phyloP scores from a whole-genome alignment of 2,888 invertebrate species.

The Tachystola acroxantha region DNA sequence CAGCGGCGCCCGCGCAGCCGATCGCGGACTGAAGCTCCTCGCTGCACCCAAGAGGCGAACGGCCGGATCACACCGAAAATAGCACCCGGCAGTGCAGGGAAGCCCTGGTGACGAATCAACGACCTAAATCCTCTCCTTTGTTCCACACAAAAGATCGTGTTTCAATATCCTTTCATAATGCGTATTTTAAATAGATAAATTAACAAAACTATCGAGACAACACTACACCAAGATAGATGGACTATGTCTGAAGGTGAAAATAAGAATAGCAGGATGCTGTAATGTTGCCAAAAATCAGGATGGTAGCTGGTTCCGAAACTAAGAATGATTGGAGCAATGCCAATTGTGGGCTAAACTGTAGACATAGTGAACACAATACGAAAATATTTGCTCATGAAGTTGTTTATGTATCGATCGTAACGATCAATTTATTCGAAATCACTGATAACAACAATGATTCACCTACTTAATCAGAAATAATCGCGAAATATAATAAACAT shows the following conservation, averaged over 20 bases:
- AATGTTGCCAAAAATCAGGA: constrained; percentile 62
- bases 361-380: too few relatives aligned
- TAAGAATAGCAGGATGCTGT: constrained; percentile 44
- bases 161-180: neutral
- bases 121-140: neutral
- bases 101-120: constrained; percentile 62
- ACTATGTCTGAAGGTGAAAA: constrained; percentile 61
- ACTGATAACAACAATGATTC: too few relatives aligned
- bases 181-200: neutral
- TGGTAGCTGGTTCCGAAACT: constrained; percentile 44
- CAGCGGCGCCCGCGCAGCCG: constrained; percentile 48
- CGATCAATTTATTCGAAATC: too few relatives aligned
- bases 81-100: constrained; percentile 71
- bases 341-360: constrained; percentile 24
- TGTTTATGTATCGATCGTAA: too few relatives aligned
- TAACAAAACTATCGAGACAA: constrained; percentile 11
- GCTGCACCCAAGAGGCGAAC: constrained; percentile 63
- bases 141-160: neutral
- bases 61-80: constrained; percentile 66
- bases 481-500: too few relatives aligned
- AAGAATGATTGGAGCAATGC: constrained; percentile 54
- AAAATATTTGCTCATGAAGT: too few relatives aligned
- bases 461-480: too few relatives aligned
- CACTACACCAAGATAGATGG: constrained; percentile 29
- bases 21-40: constrained; percentile 49